Percentiles rank a stretch among this genome's conserved stretches.
Conservation (phyloP, 2,797 vertebrate genomes). For the Hemitrygon akajei region DNA sequence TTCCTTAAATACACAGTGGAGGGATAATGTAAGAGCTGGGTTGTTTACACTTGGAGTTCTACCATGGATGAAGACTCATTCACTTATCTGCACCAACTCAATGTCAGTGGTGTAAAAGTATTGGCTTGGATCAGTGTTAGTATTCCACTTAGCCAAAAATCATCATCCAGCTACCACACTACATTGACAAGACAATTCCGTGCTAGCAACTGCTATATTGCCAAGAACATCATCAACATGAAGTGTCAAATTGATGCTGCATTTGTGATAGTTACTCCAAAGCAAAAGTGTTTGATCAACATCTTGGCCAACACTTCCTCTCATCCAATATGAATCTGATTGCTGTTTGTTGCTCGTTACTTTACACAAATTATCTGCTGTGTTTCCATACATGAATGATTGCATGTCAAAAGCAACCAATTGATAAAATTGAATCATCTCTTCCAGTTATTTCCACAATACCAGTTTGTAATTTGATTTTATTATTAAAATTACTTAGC, state of each 20-base stretch:
- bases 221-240: no score
- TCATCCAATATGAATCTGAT: neutral
- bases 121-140: neutral
- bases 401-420: neutral
- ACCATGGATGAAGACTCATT: neutral
- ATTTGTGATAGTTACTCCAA: neutral
- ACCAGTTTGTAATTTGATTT: neutral
- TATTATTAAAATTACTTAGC: neutral
- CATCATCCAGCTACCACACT: neutral
- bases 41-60: neutral
- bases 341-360: no score
- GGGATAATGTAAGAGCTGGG: neutral
- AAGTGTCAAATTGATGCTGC: no score
- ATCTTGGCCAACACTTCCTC: neutral
- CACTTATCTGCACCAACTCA: neutral
- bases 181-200: neutral
- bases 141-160: neutral
- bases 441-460: neutral
- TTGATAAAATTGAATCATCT: neutral
- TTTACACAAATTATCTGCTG: no score
- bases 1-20: neutral
- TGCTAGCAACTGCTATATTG: neutral
- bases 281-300: neutral
- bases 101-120: neutral
- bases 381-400: no score